Percentiles rank a stretch among this genome's conserved stretches.
Conservation (phyloP, 2,113 vertebrate genomes). For the Malurus cyaneus region DNA sequence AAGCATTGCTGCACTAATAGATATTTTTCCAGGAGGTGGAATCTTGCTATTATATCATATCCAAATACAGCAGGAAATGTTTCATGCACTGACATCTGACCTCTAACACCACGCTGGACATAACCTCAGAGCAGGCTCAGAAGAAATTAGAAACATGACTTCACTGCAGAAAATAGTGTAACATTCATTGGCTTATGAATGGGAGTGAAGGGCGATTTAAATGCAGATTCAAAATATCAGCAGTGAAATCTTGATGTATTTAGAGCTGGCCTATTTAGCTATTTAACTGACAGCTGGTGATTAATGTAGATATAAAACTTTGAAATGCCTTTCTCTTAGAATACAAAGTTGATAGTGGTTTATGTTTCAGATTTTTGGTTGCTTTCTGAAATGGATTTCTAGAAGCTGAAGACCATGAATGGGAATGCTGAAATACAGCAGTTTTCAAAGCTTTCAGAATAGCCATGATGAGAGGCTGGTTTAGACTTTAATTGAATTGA, state of each 20-base stretch:
- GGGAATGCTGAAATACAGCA: constrained; percentile 11
- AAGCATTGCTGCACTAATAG: not conserved
- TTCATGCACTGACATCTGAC: not conserved
- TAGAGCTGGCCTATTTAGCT: not conserved
- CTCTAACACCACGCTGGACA: not conserved
- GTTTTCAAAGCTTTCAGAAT: constrained; percentile 30
- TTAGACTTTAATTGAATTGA: constrained; percentile 40
- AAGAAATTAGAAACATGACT: not conserved
- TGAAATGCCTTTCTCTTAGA: not conserved
- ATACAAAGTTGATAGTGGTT: not conserved
- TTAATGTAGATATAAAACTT: not conserved
- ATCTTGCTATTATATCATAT: not conserved
- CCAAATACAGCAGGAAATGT: not conserved
- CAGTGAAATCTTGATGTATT: not conserved
- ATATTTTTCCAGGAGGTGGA: not conserved
- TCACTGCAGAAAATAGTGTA: not conserved
- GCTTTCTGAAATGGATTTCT: not conserved
- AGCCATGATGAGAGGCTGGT: not conserved
- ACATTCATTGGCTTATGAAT: not conserved
- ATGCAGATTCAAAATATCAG: not conserved
- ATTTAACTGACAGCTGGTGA: not conserved
- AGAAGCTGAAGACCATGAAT: not conserved
- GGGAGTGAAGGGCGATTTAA: not conserved
- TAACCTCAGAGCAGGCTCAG: not conserved
- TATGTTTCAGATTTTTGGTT: not conserved